Conservation (phyloP, 2,888 invertebrate genomes). For the Dynastes tityus region DNA sequence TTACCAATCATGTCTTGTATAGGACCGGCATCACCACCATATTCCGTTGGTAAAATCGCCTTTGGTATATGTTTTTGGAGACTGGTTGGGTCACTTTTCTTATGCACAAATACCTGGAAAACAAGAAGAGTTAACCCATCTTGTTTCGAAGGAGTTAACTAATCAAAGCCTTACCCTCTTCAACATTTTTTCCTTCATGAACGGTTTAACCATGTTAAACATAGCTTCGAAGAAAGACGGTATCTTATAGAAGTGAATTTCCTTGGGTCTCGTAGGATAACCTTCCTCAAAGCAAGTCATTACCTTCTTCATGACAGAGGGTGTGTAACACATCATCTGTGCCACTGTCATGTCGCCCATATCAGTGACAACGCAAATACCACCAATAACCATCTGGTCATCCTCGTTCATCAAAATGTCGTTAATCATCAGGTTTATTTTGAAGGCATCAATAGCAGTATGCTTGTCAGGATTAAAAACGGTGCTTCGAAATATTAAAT, state of each 20-base stretch:
- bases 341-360: slow-evolving; percentile 72
- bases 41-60: slow-evolving; percentile 76
- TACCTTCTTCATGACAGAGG: slow-evolving; percentile 74
- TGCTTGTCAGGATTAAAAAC: slow-evolving; percentile 59
- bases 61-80: slow-evolving; percentile 75
- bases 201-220: slow-evolving; percentile 75
- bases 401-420: slow-evolving; percentile 77
- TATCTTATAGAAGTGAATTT: slow-evolving; percentile 75
- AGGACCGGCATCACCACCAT: slow-evolving; percentile 77
- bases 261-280: slow-evolving; percentile 75
- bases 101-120: slow-evolving; percentile 72
- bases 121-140: not conserved
- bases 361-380: slow-evolving; percentile 74
- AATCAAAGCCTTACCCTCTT: slow-evolving; percentile 31
- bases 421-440: slow-evolving; percentile 73
- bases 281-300: slow-evolving; percentile 72
- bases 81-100: slow-evolving; percentile 71
- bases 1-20: slow-evolving; percentile 66
- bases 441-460: slow-evolving; percentile 65
- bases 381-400: slow-evolving; percentile 74
- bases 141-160: not conserved
- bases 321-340: slow-evolving; percentile 72
- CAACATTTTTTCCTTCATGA: slow-evolving; percentile 74
- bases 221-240: slow-evolving; percentile 75
- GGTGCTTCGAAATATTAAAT: slow-evolving; percentile 64